Conservation (phyloP, 2,888 invertebrate genomes). For the Cantharis flavilabris region DNA sequence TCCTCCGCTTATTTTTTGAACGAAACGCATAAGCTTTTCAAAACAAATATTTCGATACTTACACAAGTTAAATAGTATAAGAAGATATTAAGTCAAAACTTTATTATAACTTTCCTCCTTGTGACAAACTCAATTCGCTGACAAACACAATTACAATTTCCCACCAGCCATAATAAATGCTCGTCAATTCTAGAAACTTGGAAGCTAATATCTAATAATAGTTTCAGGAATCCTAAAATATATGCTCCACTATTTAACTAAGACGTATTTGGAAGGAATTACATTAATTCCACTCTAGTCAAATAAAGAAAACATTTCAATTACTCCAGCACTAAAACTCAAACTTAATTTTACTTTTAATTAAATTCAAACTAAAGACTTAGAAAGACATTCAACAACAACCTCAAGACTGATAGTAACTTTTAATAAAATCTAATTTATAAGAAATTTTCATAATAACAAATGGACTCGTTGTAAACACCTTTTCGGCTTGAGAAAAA, state of each 20-base stretch:
- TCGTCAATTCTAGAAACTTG: slow-evolving; percentile 7
- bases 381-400: background rate
- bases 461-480: background rate
- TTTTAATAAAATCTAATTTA: background rate
- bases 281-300: background rate
- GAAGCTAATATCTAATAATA: slow-evolving; percentile 4
- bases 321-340: background rate
- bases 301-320: background rate
- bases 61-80: background rate
- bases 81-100: slow-evolving; percentile 1
- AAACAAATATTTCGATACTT: background rate
- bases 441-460: background rate
- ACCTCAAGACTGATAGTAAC: background rate
- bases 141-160: background rate
- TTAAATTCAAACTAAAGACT: background rate
- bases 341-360: background rate
- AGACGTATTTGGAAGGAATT: background rate
- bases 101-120: slow-evolving; percentile 8
- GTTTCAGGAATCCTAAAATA: slow-evolving; percentile 1
- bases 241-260: background rate
- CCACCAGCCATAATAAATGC: slow-evolving; percentile 4
- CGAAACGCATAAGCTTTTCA: background rate
- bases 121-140: slow-evolving; percentile 2
- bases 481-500: background rate
- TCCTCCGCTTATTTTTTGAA: background rate